Conservation (phyloP, 2,888 invertebrate species). For the Pediacus dermestoides region DNA sequence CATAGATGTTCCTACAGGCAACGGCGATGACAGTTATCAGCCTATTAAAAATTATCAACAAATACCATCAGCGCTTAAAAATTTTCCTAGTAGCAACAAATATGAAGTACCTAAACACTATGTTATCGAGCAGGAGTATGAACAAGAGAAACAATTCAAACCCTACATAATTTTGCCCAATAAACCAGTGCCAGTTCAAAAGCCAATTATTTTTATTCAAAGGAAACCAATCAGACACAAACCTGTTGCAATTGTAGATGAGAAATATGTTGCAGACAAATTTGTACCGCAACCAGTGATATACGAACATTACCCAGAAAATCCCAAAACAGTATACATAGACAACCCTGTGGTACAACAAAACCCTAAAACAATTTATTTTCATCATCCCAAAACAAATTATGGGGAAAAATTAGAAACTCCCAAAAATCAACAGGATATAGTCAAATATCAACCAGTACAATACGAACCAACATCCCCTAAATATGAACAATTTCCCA, state of each 20-base stretch:
- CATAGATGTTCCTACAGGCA: constrained; percentile 39
- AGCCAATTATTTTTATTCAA: constrained; percentile 16
- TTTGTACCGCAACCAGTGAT: constrained; percentile 11
- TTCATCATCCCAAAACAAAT: too few relatives aligned
- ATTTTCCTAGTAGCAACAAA: constrained; percentile 5
- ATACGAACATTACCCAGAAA: constrained; percentile 1
- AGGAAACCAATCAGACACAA: constrained; percentile 22
- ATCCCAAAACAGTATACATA: constrained; percentile 7
- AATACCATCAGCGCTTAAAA: too few relatives aligned
- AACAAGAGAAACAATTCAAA: constrained; percentile 18
- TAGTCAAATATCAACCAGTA: too few relatives aligned
- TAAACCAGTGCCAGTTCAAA: constrained; percentile 11
- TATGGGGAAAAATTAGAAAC: too few relatives aligned
- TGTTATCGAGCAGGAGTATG: constrained; percentile 13
- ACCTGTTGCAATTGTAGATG: constrained; percentile 18
- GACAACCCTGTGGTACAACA: constrained; percentile 11
- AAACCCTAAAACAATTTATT: too few relatives aligned
- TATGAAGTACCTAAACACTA: constrained; percentile 1
- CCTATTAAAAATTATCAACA: constrained; percentile 8
- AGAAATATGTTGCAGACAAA: constrained; percentile 21
- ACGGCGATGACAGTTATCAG: constrained; percentile 11
- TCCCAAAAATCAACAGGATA: too few relatives aligned
- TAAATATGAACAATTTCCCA: constrained; percentile 8
- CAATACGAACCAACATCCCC: constrained; percentile 4
- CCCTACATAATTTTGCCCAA: constrained; percentile 19